Base-by-base conservation (phyloP, 2,797 vertebrate species). In the Sus cebifrons region DNA sequence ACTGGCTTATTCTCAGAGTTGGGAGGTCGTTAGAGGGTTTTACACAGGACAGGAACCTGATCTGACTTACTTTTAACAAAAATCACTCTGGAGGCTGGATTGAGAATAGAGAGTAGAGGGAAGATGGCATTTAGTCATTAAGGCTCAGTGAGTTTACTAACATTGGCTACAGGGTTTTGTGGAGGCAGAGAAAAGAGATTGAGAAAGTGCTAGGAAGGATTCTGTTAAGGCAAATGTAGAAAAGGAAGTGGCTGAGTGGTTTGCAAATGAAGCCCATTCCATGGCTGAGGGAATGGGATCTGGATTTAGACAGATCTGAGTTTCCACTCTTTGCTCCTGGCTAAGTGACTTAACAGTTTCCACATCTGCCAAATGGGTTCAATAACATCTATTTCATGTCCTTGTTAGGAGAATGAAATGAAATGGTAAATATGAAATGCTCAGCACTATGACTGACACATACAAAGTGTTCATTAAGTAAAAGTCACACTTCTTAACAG, bases 331-430 rank as follows among this genome's bases (percentile, higher is more conserved):
- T 52, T 67, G 75, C 54, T 77, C 68, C 29, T 25, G 40, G 60
- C 78, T 56, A 84, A 73, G 40, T 65, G 68, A 83, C 18, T 23
- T 52, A 73, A 87, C 14, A 93, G 71, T 82, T 79, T 84, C 73
- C 40, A 29, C 14, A 20, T 11, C 36, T 62, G 49, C 29, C 79
- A 77, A 86, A 56, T 36, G n/a, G 56, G 36, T 85, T 75, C 74
- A 29, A 60, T 23, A 62, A 44, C 40, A 67, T 4, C 62, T 75
- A n/a, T 11, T 52, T 81, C 73, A 62, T 40, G 36, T 62, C 0
- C 6, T 20, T 86, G 21, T 83, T 86, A 21, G 67, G 23, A 82
- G 32, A 74, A 93, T 40, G 64, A 40, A 70, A 58, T 29, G 68
- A 56, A 89, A 70, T 3, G 7, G 60, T 54, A 20, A 58, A 82